These are phyloP conservation scores for Nothura maculosa DNA, from an alignment of 2,797 vertebrate species.

Conservation along the genomic window DNA sequence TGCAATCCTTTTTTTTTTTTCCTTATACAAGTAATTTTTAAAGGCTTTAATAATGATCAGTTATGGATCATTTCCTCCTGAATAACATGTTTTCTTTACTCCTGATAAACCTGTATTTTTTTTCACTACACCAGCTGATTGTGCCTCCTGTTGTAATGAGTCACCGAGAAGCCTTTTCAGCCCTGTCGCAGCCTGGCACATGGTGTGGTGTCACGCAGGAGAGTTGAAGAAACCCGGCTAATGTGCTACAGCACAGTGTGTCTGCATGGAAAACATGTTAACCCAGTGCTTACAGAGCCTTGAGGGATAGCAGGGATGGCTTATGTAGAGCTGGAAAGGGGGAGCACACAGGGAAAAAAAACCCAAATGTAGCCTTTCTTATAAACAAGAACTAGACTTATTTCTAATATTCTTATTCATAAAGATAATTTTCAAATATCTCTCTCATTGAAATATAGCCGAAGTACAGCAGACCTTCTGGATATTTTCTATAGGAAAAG, in stretches of 20 bases:
- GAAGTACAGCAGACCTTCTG: neutral
- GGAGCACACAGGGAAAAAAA: neutral
- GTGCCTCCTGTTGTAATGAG: slow-evolving; percentile 24
- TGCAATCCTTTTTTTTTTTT: neutral
- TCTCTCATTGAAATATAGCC: neutral
- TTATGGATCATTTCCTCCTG: slow-evolving; percentile 25
- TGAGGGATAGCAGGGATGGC: neutral
- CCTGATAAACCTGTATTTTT: slow-evolving; percentile 39
- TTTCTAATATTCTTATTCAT: neutral
- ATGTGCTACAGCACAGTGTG: fast-evolving
- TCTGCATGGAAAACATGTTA: neutral
- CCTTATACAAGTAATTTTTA: slow-evolving; percentile 31
- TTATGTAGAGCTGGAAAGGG: neutral
- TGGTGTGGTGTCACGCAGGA: neutral
- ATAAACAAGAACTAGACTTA: neutral
- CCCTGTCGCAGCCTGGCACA: neutral
- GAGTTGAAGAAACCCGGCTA: neutral
- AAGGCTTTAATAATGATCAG: slow-evolving; percentile 22
- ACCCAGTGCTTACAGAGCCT: neutral
- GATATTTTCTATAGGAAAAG: neutral
- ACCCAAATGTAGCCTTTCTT: neutral
- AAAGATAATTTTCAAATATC: neutral
- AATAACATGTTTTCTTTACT: slow-evolving; percentile 54
- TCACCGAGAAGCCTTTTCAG: slow-evolving; percentile 16
- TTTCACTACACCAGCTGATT: slow-evolving; percentile 35